These are phyloP conservation scores for Choristoneura rosaceana DNA, from an alignment of 2,888 invertebrate species.

Conservation along the genomic window DNA sequence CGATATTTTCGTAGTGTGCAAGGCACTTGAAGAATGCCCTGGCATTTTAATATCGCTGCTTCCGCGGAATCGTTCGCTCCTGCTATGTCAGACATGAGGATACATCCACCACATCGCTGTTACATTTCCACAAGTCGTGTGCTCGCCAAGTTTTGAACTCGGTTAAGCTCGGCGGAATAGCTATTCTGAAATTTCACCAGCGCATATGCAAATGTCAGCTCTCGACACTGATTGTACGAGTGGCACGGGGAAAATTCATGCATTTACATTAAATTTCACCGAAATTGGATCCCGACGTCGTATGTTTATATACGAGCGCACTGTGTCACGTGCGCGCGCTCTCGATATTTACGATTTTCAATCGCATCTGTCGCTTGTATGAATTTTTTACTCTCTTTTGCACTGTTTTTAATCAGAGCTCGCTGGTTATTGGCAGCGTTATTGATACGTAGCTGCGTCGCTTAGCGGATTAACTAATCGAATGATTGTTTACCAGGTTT, in stretches of 20 bases:
- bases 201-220: conserved; percentile 84
- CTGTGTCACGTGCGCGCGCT: conserved; percentile 69
- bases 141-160: conserved; percentile 79
- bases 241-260: conserved; percentile 82
- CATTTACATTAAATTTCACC: conserved; percentile 84
- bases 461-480: conserved; percentile 73
- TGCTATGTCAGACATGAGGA: conserved; percentile 66
- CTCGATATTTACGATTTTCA: conserved; percentile 80
- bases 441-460: conserved; percentile 60
- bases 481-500: conserved; percentile 71
- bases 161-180: conserved; percentile 78
- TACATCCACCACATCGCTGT: conserved; percentile 66
- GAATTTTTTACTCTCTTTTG: conserved; percentile 54
- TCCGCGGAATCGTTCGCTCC: conserved; percentile 56
- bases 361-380: conserved; percentile 68
- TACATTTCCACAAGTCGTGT: conserved; percentile 69
- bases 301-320: conserved; percentile 74
- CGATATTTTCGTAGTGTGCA: conserved; percentile 57
- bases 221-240: conserved; percentile 85
- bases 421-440: conserved; percentile 57
- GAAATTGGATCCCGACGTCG: conserved; percentile 78
- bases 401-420: conserved; percentile 67
- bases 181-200: conserved; percentile 82
- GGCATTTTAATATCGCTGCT: conserved; percentile 62
- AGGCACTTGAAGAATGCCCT: conserved; percentile 55